Evolutionary conservation across 2,113 vertebrate species (phyloP), one percentile per base, ranked within the genome.

Genomic region (Dolichotis patagonum): DNA sequence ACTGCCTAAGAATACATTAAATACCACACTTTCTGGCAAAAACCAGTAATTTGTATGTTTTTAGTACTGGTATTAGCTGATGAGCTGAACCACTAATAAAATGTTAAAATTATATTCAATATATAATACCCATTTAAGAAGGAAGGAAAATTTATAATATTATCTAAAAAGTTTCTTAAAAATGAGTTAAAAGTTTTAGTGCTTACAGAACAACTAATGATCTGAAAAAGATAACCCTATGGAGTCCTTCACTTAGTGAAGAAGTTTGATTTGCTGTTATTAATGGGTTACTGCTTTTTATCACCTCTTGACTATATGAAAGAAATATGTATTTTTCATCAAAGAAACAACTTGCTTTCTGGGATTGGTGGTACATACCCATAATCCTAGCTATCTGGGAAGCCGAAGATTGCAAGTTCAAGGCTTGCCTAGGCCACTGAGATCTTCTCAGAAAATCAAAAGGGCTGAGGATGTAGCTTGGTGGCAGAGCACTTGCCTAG

Each of bases 101-200:
- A 92, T 84, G 54, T 71, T 95, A 93, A 96, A 86, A 95, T 69
- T 90, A 94, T 87, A 93, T 41, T 95, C 73, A 93, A 84, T 81
- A 46, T n/a, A 85, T 78, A 88, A 94, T 89, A 97, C 71, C 30
- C 63, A 7, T 93, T 92, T 95, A 92, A 95, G 85, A 94, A 96
- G 38, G n/a, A 20, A 95, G 91, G 38, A 9, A 94, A 77, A 92
- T 82, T 71, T 97, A n/a, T 92, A 96, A 94, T 93, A 93, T 26
- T 93, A 78, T 95, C 81, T 92, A 87, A 95, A 87, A 96, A 93
- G 49, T 92, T 94, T 84, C 80, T 93, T 89, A 84, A 93, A 96
- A 95, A 84, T 85, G 32, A 92, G 81, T 86, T 62, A 85, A 95
- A 96, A 95, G 60, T 80, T 94, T 86, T 77, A 89, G 89, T 58